Percentiles rank a stretch among this genome's conserved stretches.
Conservation (phyloP, 1,140 invertebrate species). For the Bombus impatiens region DNA sequence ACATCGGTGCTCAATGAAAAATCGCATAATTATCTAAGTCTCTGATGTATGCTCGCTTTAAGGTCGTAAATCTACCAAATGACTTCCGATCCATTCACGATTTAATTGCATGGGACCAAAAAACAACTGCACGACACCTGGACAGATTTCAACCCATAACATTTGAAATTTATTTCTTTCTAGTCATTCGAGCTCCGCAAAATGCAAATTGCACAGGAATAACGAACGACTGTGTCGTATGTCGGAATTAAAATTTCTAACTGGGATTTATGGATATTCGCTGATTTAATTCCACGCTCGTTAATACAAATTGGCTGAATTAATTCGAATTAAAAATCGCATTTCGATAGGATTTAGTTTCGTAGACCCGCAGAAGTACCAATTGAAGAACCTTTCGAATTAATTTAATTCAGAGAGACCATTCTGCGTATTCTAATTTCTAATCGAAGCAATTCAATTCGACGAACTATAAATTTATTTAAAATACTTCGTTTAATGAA, state of each 20-base stretch:
- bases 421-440: background rate
- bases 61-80: conserved; percentile 17
- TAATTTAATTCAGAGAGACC: background rate
- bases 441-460: background rate
- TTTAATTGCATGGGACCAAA: conserved; percentile 28
- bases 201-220: background rate
- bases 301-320: background rate
- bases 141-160: background rate
- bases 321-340: background rate
- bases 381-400: background rate
- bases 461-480: background rate
- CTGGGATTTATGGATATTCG: background rate
- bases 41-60: background rate
- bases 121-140: background rate
- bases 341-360: background rate
- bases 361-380: background rate
- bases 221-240: background rate
- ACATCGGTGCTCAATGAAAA: background rate
- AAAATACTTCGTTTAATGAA: background rate
- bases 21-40: conserved; percentile 15
- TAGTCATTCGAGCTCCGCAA: no score
- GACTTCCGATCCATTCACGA: background rate
- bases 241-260: background rate
- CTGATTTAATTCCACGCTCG: background rate
- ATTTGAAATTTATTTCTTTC: background rate